Evolutionary conservation across 2,888 invertebrate species (phyloP).

Genomic region (Trilocha varians): DNA sequence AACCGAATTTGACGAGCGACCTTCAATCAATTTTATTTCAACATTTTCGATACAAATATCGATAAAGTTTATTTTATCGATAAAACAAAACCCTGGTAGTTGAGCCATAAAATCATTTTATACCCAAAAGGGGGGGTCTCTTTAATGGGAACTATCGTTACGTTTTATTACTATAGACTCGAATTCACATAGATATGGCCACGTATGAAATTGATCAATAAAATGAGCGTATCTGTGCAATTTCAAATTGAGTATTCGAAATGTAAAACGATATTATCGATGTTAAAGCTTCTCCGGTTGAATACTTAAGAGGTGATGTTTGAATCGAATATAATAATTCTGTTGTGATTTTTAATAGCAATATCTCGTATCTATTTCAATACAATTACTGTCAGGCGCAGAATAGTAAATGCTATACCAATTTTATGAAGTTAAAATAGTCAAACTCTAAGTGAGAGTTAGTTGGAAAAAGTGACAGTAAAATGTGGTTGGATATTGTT

Average conservation of each 20-base stretch:
- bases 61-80: constrained; percentile 18
- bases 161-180: constrained; percentile 5
- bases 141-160: constrained; percentile 2
- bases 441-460: too few species aligned
- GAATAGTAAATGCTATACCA: too few species aligned
- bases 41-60: constrained; percentile 18
- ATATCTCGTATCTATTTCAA: too few species aligned
- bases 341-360: too few species aligned
- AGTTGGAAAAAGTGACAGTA: too few species aligned
- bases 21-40: constrained; percentile 21
- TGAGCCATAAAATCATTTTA: constrained; percentile 15
- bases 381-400: too few species aligned
- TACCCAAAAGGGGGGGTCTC: constrained; percentile 2
- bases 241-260: background rate
- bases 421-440: too few species aligned
- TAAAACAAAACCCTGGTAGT: constrained; percentile 16
- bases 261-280: background rate
- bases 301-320: too few species aligned
- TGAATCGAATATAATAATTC: too few species aligned
- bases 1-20: constrained; percentile 12
- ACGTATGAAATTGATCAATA: background rate
- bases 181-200: constrained; percentile 1
- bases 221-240: background rate
- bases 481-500: too few species aligned
- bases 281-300: background rate